Base-by-base conservation (phyloP, 1,140 invertebrate genomes). In the Glomeris maerens region DNA sequence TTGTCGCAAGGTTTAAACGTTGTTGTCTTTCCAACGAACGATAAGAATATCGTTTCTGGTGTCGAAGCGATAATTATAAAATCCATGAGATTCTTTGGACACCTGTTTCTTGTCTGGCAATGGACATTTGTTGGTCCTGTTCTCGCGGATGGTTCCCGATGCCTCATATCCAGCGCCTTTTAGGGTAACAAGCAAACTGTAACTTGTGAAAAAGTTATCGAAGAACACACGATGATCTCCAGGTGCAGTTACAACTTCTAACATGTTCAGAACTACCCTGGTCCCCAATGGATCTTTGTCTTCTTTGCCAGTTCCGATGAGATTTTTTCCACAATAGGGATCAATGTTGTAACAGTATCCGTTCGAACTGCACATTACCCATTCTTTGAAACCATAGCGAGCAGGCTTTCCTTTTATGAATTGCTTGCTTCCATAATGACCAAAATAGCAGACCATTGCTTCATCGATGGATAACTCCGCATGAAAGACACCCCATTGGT, bases 11-110 rank as follows among this genome's bases (percentile, higher is more conserved):
- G 50, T 52, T 4, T 59, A 52, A 31, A 54, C 47, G 47, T 31
- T 62, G 49, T 58, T 58, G 42, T 60, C 58, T 39, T 61, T 55
- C 59, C 60, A 62, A 25, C 42, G 42, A 20, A 48, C 25, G 21
- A 41, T 3, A 27, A 48, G 5, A 10, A 48, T 48, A 36, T 48
- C 36, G 26, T 26, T 49, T 25, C 27, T 21, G 21, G 25, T 26
- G 23, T 49, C 38, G 10, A 49, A 7, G 13, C 13, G 7, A 39
- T 40, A 49, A 21, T 49, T 39, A 41, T 41, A 49, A 4, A 5
- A 4, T 5, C 20, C 47, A 40, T 23, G 39, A n/a, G 13, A 3
- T 22, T 41, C 26, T 23, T 41, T 41, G 25, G 22, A 25, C 31
- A 49, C 14, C 10, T 40, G 23, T 49, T 21, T 10, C 5, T 21